A percentile compares a stretch with the other conserved stretches of the same genome.
phyloP scores from a whole-genome alignment of 2,113 vertebrate species.

The Arenaria interpres region DNA sequence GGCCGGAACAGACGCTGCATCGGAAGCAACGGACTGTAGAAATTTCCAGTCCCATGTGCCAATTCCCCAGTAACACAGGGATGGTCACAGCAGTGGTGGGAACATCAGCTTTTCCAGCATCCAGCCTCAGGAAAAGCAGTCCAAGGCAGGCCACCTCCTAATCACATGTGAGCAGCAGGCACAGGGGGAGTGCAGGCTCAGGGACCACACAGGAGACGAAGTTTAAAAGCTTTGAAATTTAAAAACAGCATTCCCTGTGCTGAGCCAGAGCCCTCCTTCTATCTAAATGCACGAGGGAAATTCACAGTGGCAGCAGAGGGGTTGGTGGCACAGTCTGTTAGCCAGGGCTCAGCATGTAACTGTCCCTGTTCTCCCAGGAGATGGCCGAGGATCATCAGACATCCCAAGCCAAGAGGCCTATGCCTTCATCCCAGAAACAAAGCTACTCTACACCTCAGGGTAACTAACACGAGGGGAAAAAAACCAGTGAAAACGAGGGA shows the following conservation, averaged over 20 bases:
- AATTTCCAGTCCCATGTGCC: not conserved
- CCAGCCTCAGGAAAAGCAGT: not conserved
- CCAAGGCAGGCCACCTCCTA: not conserved
- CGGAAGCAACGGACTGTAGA: not conserved
- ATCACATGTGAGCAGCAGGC: not conserved
- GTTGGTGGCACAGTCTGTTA: not conserved
- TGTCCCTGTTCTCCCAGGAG: not conserved
- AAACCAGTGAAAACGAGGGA: not conserved
- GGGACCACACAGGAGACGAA: not conserved
- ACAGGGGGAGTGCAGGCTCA: not conserved
- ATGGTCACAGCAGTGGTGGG: not conserved
- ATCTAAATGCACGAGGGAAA: fast-evolving
- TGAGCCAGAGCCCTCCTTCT: not conserved
- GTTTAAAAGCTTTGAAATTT: not conserved
- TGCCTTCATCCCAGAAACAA: not conserved
- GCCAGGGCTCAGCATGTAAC: not conserved
- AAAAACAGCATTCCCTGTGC: not conserved
- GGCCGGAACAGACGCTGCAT: not conserved
- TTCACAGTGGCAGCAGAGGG: not conserved
- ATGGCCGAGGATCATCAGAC: not conserved
- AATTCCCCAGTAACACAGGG: not conserved
- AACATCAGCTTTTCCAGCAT: not conserved
- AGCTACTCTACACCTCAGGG: not conserved
- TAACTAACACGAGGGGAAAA: not conserved
- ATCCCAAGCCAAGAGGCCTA: not conserved